phyloP scores from a whole-genome alignment of 2,888 invertebrate genomes.

The Drosophila anomalata region DNA sequence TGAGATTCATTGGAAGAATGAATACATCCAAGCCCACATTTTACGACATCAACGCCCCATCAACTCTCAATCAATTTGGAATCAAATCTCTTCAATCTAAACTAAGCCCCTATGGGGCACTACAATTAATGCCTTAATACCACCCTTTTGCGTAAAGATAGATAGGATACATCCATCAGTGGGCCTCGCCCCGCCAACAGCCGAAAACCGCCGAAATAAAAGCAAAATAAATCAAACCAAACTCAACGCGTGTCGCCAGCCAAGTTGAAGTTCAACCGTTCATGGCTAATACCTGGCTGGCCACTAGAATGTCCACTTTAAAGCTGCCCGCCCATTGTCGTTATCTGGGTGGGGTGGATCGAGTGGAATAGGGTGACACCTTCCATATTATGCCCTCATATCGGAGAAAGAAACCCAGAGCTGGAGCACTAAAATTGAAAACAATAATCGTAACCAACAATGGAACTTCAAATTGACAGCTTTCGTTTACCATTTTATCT shows the following conservation, averaged over 20 bases:
- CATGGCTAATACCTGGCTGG: conserved; percentile 63
- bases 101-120: conserved; percentile 45
- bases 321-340: conserved; percentile 66
- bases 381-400: conserved; percentile 56
- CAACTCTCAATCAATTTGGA: conserved; percentile 32
- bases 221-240: conserved; percentile 43
- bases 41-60: conserved; percentile 5
- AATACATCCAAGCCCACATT: neutral
- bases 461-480: conserved; percentile 77
- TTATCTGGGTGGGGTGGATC: conserved; percentile 38
- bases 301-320: conserved; percentile 74
- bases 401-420: conserved; percentile 41
- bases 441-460: conserved; percentile 52
- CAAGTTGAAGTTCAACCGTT: conserved; percentile 72
- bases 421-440: conserved; percentile 30
- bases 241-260: conserved; percentile 43
- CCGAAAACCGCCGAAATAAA: conserved; percentile 4
- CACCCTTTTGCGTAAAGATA: conserved; percentile 34
- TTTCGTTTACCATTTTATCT: conserved; percentile 77
- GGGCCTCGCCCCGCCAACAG: conserved; percentile 28
- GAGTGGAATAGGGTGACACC: conserved; percentile 46
- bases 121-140: conserved; percentile 56
- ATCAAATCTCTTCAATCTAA: conserved; percentile 32
- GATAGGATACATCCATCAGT: conserved; percentile 66
- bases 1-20: too few relatives aligned